Evolutionary conservation across 2,797 vertebrate species (phyloP), one percentile per base, ranked within the genome.

Genomic region (Limnodromus scolopaceus): DNA sequence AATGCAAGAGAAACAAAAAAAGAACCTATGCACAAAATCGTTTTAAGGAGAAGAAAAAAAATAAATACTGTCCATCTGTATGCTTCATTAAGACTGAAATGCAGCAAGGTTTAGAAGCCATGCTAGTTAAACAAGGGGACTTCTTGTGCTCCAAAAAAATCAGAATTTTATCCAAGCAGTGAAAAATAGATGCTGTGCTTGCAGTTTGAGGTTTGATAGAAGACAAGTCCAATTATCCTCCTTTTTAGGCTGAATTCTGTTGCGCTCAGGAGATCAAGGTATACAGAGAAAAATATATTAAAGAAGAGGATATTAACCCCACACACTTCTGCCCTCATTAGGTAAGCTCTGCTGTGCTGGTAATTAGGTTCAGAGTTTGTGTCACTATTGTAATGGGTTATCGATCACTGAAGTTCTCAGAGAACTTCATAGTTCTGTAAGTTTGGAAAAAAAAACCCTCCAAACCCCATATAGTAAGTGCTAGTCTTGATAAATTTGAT

Each of bases 301-400:
- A 69, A 39, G 36, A 64, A 45, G 30, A 82, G 51, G 46, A 25
- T 53, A 72, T 90, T 93, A 96, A 92, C 57, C 64, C 86, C 71
- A 6, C 48, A 51, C 16, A 45, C 43, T 87, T 93, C 39, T 77
- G 57, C 32, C 89, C 92, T 96, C 86, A 87, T 96, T 93, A 96
- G 92, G 92, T 19, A 77, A 78, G 85, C 84, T 77, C 83, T 64
- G 24, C 75, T 54, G 70, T 89, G 74, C 77, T 92, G 74, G 87
- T 94, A 95, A 97, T 96, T 85, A 95, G 91, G 91, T 92, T 84
- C 86, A 71, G 63, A 78, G 76, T 41, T 34, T 61, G 53, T 89
- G 88, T 94, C 97, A 81, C 88, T 64, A 16, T 18, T 96, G 84
- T 95, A 96, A 97, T 93, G 90, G 96, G 76, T 96, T 98, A 98